A percentile compares a stretch with the other conserved stretches of the same genome.
Evolutionary conservation across 2,797 vertebrate species (phyloP).

Genomic region (Poeciliopsis infans): DNA sequence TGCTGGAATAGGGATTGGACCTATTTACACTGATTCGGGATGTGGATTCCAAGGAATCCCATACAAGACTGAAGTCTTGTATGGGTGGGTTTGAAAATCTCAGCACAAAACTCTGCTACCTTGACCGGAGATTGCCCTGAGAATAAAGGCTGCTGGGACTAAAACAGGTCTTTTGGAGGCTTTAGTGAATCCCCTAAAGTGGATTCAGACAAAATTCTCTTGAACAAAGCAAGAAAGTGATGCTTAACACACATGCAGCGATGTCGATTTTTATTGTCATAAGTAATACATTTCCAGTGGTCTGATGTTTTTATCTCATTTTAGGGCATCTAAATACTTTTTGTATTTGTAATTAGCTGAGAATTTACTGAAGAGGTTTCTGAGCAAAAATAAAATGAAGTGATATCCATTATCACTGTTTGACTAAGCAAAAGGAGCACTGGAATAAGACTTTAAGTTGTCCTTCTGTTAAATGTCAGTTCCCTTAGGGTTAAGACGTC

Average conservation of each 20-base stretch:
- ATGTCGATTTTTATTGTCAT: background rate
- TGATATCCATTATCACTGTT: background rate
- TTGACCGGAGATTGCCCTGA: background rate
- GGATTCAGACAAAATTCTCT: background rate
- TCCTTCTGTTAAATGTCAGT: conserved; percentile 16
- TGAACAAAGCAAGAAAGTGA: background rate
- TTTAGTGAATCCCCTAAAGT: background rate
- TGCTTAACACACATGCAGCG: background rate
- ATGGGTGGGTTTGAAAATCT: background rate
- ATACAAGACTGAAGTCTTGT: background rate
- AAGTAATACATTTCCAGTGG: background rate
- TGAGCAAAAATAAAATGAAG: too few relatives aligned
- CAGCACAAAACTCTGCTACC: background rate
- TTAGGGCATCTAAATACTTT: background rate
- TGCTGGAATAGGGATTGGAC: too few relatives aligned
- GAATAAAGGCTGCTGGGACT: background rate
- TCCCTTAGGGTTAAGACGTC: background rate
- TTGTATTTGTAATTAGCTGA: background rate
- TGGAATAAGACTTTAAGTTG: conserved; percentile 9
- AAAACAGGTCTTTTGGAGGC: background rate
- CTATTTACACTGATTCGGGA: too few relatives aligned
- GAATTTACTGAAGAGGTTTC: background rate
- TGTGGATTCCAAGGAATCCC: too few relatives aligned
- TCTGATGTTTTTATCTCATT: background rate
- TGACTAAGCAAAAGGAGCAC: conserved; percentile 15